A percentile compares a stretch with the other conserved stretches of the same genome.
Evolutionary conservation across 2,888 invertebrate species (phyloP).

Genomic region (Dexiosoma caninum): DNA sequence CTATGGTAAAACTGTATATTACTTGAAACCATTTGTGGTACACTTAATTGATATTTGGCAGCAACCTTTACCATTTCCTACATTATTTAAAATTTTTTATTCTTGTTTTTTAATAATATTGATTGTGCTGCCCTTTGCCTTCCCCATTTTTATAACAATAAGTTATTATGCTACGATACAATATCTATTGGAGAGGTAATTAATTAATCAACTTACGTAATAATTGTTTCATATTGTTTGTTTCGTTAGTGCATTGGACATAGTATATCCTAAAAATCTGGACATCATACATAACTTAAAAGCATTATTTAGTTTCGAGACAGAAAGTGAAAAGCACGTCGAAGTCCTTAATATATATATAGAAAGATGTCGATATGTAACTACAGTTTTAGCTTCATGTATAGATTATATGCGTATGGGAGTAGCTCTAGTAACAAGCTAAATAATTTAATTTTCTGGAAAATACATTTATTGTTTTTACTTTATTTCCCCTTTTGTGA

Average conservation of each 20-base stretch:
- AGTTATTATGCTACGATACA: conserved; percentile 68
- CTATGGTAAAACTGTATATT: conserved; percentile 68
- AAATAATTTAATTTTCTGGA: neutral
- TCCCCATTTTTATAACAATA: conserved; percentile 54
- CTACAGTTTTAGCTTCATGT: conserved; percentile 69
- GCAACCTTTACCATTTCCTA: conserved; percentile 73
- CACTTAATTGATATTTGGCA: conserved; percentile 70
- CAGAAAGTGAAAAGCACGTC: conserved; percentile 66
- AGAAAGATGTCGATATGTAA: conserved; percentile 69
- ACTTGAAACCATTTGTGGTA: conserved; percentile 69
- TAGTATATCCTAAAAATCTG: conserved; percentile 36
- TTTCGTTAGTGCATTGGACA: conserved; percentile 4
- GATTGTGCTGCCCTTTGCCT: conserved; percentile 64
- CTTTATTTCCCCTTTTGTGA: conserved; percentile 51
- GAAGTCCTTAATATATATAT: conserved; percentile 68
- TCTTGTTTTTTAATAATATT: conserved; percentile 63
- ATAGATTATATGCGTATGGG: conserved; percentile 73
- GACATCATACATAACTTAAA: conserved; percentile 66
- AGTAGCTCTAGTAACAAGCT: conserved; percentile 65
- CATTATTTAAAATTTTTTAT: conserved; percentile 69
- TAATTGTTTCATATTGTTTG: too few species aligned
- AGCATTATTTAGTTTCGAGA: conserved; percentile 64
- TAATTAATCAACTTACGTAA: too few species aligned
- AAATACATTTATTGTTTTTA: conserved; percentile 41
- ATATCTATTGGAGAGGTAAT: conserved; percentile 67